Evolutionary conservation across 2,888 invertebrate genomes (phyloP).

Genomic region (Nephrotoma flavescens): DNA sequence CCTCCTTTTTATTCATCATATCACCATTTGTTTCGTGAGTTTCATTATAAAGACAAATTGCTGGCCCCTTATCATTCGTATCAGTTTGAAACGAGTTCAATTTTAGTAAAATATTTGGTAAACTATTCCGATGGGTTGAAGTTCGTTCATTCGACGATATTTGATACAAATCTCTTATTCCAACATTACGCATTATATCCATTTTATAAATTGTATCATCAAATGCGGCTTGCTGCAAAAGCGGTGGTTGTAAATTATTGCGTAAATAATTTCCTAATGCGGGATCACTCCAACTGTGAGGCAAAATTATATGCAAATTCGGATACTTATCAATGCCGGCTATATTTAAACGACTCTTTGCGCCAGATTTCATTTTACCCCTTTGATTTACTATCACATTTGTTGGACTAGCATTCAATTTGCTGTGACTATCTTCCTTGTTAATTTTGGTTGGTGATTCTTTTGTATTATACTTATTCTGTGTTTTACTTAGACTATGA

Average conservation of each 20-base stretch:
- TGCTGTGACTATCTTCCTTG: neutral
- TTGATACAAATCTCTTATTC: slow-evolving; percentile 36
- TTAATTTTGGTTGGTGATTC: neutral
- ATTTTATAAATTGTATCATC: slow-evolving; percentile 65
- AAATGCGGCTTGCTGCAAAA: slow-evolving; percentile 75
- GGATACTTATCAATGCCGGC: slow-evolving; percentile 68
- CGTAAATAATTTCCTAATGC: slow-evolving; percentile 42
- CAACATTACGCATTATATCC: slow-evolving; percentile 70
- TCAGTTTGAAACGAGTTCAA: slow-evolving; percentile 2
- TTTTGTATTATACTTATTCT: neutral
- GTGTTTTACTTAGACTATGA: slow-evolving; percentile 18
- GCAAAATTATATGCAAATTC: slow-evolving; percentile 48
- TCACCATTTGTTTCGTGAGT: neutral
- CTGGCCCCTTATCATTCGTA: neutral
- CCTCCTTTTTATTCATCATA: slow-evolving; percentile 2
- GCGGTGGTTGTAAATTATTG: slow-evolving; percentile 56
- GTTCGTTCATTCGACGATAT: slow-evolving; percentile 16
- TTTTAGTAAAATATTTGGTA: slow-evolving; percentile 26
- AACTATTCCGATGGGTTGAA: slow-evolving; percentile 22
- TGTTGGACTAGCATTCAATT: neutral
- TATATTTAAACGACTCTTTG: slow-evolving; percentile 54
- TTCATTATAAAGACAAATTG: neutral
- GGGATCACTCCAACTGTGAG: slow-evolving; percentile 65
- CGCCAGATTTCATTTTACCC: neutral
- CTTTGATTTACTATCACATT: neutral